phyloP scores from a whole-genome alignment of 2,797 vertebrate genomes.

The Sitta carolinensis region DNA sequence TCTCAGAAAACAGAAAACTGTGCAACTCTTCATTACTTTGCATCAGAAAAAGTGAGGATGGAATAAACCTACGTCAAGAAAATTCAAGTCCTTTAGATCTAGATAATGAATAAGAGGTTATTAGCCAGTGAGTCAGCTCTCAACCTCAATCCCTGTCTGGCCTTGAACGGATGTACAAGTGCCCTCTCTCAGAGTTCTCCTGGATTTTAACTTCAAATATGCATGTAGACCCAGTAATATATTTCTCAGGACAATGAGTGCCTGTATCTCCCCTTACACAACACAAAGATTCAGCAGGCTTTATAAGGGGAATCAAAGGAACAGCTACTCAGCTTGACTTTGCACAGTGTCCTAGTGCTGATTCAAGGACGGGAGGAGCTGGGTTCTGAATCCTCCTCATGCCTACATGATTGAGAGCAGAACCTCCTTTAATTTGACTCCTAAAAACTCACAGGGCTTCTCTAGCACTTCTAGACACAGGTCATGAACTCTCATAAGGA shows the following conservation, averaged over 20 bases:
- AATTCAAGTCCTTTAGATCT: background rate
- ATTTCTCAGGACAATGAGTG: background rate
- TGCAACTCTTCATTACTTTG: background rate
- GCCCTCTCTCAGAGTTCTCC: background rate
- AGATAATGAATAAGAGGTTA: background rate
- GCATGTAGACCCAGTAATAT: background rate
- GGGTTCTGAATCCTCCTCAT: background rate
- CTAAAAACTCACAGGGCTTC: background rate
- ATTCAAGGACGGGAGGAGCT: background rate
- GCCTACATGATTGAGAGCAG: background rate
- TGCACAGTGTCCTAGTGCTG: background rate
- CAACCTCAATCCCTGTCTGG: background rate
- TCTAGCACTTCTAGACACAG: background rate
- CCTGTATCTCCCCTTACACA: background rate
- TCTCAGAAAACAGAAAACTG: background rate
- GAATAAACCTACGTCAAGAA: background rate
- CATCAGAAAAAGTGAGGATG: background rate
- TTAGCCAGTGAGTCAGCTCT: background rate
- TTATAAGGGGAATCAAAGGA: background rate
- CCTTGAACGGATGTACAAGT: background rate
- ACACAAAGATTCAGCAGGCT: background rate
- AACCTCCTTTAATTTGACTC: background rate
- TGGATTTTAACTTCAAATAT: background rate
- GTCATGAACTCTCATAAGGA: background rate
- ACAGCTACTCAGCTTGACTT: background rate